A percentile compares a stretch with the other conserved stretches of the same genome.
phyloP scores from a whole-genome alignment of 2,888 invertebrate genomes.

The Drosophila rellima region DNA sequence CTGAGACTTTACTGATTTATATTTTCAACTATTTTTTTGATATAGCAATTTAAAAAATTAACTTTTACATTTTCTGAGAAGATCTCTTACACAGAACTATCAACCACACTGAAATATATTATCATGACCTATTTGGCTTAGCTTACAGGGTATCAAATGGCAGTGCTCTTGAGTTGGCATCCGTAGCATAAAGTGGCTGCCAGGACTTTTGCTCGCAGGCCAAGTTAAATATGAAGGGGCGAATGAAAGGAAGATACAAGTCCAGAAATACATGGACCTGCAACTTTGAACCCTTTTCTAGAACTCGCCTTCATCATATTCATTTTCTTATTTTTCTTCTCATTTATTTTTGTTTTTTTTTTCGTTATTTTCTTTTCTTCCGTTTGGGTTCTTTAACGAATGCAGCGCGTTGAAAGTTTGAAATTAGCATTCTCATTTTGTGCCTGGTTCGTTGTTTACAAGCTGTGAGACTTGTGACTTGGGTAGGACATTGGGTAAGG shows the following conservation, averaged over 20 bases:
- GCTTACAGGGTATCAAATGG: constrained; percentile 23
- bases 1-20: too few relatives aligned
- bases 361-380: background rate
- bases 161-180: constrained; percentile 32
- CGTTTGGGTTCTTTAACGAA: constrained; percentile 40
- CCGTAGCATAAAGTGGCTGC: constrained; percentile 39
- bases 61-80: background rate
- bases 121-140: background rate
- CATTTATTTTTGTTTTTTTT: constrained; percentile 2
- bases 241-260: constrained; percentile 21
- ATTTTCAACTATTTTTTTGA: too few relatives aligned
- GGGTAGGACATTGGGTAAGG: background rate
- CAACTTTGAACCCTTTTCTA: constrained; percentile 56
- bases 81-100: background rate
- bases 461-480: constrained; percentile 19
- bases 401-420: constrained; percentile 67
- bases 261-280: constrained; percentile 37
- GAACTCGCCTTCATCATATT: constrained; percentile 33
- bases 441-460: constrained; percentile 31
- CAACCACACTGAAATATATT: too few relatives aligned
- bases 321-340: constrained; percentile 20
- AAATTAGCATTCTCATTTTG: constrained; percentile 68
- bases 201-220: constrained; percentile 31
- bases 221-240: constrained; percentile 59
- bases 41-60: too few relatives aligned